Base-by-base conservation (phyloP, 2,797 vertebrate species). In the Micrastur ruficollis region DNA sequence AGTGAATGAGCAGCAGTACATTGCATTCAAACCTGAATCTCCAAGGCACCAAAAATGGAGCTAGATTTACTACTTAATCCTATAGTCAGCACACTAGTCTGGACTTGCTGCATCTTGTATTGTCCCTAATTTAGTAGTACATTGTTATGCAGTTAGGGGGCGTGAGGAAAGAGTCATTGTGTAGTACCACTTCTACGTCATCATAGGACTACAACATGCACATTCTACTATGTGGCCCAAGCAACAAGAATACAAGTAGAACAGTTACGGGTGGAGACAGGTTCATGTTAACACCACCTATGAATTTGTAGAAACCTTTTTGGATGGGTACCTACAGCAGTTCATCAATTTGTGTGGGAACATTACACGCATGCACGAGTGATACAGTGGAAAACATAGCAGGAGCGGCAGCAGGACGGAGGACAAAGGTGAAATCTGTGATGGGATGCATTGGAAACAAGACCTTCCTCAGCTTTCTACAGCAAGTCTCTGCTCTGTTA, bases 401-500 rank as follows among this genome's bases (percentile, higher is more conserved):
- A 73, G 94, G 97, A 97, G 97, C 89, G 84, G 98, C 98, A 98
- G 98, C 98, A 98, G 97, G 95, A 96, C 96, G 91, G 96, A 96
- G 95, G 97, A 98, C 97, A 96, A 86, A 97, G 91, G 97, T 97
- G 95, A 81, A 97, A 90, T 89, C 98, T 93, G 81, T 95, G 97
- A 91, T 68, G 97, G 93, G 95, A 95, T 78, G 97, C 95, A 55
- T 63, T 38, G 81, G 87, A 86, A 95, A 95, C 73, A 71, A 93
- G 86, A 95, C 94, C 63, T 95, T 78, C 97, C 99, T 99, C 99
- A 99, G 99, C 99, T 99, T 98, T 99, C 99, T 93, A 99, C 99
- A 8, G 99, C 98, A 87, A 99, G 98, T 97, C 99, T 99, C 98
- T 99, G 99, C 99, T 99, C 99, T 90, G 99, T 99, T 95, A 99